Percentiles rank a stretch among this genome's conserved stretches.
phyloP scores from a whole-genome alignment of 2,888 invertebrate species.

The Frankliniella intonsa region DNA sequence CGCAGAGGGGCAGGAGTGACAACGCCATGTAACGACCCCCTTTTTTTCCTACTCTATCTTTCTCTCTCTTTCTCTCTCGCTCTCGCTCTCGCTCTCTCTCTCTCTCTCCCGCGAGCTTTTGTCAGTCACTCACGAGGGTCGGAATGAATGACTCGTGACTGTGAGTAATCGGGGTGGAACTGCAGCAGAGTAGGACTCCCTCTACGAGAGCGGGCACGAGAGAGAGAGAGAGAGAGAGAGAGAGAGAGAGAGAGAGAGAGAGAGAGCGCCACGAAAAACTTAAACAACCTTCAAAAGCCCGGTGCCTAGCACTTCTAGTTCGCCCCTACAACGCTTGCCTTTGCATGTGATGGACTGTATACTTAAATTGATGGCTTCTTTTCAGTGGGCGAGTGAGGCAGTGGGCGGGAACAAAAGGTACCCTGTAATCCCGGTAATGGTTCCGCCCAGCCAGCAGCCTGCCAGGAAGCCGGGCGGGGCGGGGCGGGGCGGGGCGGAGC shows the following conservation, averaged over 20 bases:
- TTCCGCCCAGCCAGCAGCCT: too few relatives aligned
- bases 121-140: neutral
- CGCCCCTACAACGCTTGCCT: too few relatives aligned
- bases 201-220: too few relatives aligned
- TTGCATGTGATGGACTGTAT: neutral
- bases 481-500: neutral
- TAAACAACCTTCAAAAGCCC: too few relatives aligned
- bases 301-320: too few relatives aligned
- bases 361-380: neutral
- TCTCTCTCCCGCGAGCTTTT: neutral
- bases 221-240: neutral
- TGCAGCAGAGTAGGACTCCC: too few relatives aligned
- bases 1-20: too few relatives aligned
- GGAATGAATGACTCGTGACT: neutral
- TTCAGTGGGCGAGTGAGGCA: neutral
- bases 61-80: slow-evolving; percentile 34
- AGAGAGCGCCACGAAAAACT: too few relatives aligned
- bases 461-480: neutral
- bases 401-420: neutral
- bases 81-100: slow-evolving; percentile 36
- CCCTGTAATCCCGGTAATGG: neutral
- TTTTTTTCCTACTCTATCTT: slow-evolving; percentile 28
- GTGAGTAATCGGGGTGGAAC: neutral
- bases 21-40: slow-evolving; percentile 32
- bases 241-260: neutral